Evolutionary conservation across 1,140 invertebrate species (phyloP).

Genomic region (Temnothorax curvispinosus): DNA sequence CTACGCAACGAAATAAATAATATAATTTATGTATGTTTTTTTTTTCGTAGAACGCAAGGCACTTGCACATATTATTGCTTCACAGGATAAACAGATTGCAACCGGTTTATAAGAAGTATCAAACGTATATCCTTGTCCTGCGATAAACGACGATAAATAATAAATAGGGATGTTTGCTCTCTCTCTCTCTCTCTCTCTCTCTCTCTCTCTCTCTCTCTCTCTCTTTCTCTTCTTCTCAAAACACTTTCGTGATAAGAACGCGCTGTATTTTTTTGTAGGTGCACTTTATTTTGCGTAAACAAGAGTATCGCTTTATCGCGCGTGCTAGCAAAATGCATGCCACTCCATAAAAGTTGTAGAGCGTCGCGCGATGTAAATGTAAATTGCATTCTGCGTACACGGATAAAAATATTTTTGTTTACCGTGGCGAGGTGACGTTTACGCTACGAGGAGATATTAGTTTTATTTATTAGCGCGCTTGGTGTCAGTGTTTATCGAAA

Average conservation of each 20-base stretch:
- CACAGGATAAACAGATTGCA: not conserved
- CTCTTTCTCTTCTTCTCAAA: not conserved
- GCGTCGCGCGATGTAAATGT: slow-evolving; percentile 44
- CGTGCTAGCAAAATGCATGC: slow-evolving; percentile 27
- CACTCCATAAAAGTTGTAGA: slow-evolving; percentile 36
- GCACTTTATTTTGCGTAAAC: slow-evolving; percentile 59
- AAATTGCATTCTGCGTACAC: slow-evolving; percentile 25
- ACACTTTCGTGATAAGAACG: slow-evolving; percentile 33
- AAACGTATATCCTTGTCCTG: not conserved
- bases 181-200: not conserved
- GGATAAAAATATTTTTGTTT: slow-evolving; percentile 47
- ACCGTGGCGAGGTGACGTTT: not conserved
- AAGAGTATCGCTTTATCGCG: slow-evolving; percentile 51
- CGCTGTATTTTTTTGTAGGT: slow-evolving; percentile 33
- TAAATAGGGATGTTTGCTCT: not conserved
- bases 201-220: not conserved
- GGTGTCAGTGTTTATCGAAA: not conserved
- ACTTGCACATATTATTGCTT: not conserved
- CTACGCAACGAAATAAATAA: not conserved
- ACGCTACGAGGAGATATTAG: slow-evolving; percentile 2
- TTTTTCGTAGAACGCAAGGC: not conserved
- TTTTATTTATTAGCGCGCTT: slow-evolving; percentile 22
- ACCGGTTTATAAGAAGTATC: not conserved
- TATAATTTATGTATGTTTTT: not conserved
- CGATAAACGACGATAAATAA: slow-evolving; percentile 14